Evolutionary conservation across 35 echinoderm and acorn worm species (phyloP).

Genomic region (Acanthaster planci): DNA sequence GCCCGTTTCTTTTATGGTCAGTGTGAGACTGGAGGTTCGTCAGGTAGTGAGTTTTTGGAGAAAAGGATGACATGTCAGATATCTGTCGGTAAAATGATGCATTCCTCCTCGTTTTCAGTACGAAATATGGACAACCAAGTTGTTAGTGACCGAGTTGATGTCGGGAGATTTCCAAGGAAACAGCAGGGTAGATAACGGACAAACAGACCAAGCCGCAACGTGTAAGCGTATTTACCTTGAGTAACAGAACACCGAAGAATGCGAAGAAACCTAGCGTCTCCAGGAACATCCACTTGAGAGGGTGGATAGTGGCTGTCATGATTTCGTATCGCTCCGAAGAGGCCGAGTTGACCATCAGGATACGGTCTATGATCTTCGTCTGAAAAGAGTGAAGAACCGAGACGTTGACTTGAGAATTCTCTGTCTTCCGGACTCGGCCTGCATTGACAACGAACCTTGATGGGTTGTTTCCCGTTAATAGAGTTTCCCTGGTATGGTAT

Average conservation of each 20-base stretch:
- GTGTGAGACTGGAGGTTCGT: too few relatives aligned
- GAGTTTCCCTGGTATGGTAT: too few relatives aligned
- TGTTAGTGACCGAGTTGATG: neutral
- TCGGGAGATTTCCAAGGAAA: neutral
- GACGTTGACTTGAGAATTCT: too few relatives aligned
- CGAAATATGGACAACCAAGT: neutral
- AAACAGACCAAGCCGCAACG: neutral
- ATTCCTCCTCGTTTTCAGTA: too few relatives aligned
- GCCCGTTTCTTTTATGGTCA: too few relatives aligned
- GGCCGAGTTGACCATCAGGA: conserved; percentile 55
- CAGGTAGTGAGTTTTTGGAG: too few relatives aligned
- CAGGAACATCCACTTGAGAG: conserved; percentile 67
- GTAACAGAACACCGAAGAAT: conserved; percentile 70
- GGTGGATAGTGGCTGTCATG: conserved; percentile 60
- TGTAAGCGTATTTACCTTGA: conserved; percentile 34
- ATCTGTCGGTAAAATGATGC: too few relatives aligned
- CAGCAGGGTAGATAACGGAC: neutral
- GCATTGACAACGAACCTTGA: too few relatives aligned
- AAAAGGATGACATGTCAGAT: too few relatives aligned
- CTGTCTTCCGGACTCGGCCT: too few relatives aligned
- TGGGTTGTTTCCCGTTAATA: too few relatives aligned
- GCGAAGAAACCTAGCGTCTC: conserved; percentile 66
- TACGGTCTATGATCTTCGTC: conserved; percentile 49
- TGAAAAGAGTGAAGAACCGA: conserved; percentile 7
- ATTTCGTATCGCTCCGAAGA: conserved; percentile 64